Conservation (phyloP, 2,888 invertebrate genomes). For the Polia nebulosa region DNA sequence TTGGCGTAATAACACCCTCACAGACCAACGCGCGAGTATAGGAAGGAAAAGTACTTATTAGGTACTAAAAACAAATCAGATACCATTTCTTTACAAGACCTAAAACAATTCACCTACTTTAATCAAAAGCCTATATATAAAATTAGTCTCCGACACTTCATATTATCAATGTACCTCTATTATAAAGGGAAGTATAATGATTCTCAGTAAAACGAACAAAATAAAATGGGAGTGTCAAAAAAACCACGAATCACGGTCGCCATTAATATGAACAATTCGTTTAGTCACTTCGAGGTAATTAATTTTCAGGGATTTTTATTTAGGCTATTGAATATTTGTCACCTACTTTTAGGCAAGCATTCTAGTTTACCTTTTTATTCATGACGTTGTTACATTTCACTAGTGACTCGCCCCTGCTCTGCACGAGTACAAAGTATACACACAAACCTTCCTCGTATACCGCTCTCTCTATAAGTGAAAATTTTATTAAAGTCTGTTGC, state of each 20-base stretch:
- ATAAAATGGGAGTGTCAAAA: constrained; percentile 44
- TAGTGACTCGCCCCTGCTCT: no score
- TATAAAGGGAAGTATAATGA: constrained; percentile 33
- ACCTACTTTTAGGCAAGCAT: constrained; percentile 18
- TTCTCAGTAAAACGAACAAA: constrained; percentile 31
- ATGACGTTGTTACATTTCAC: neutral
- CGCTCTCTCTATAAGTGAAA: no score
- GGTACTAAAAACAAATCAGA: neutral
- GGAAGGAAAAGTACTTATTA: no score
- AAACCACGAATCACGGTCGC: constrained; percentile 54
- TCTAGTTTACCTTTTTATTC: neutral
- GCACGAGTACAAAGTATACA: no score
- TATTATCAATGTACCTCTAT: constrained; percentile 45
- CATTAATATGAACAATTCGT: constrained; percentile 44
- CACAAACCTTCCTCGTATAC: no score
- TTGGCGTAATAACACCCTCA: no score
- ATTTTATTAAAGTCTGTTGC: no score
- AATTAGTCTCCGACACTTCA: constrained; percentile 24
- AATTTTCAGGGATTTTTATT: constrained; percentile 44
- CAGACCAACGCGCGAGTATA: no score
- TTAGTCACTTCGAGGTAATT: constrained; percentile 40
- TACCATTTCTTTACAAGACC: neutral
- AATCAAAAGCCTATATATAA: constrained; percentile 16
- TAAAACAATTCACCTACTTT: neutral
- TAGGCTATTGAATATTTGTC: constrained; percentile 23